These are phyloP conservation scores for Phoebastria nigripes DNA, from an alignment of 2,797 vertebrate species.

Conservation along the genomic window DNA sequence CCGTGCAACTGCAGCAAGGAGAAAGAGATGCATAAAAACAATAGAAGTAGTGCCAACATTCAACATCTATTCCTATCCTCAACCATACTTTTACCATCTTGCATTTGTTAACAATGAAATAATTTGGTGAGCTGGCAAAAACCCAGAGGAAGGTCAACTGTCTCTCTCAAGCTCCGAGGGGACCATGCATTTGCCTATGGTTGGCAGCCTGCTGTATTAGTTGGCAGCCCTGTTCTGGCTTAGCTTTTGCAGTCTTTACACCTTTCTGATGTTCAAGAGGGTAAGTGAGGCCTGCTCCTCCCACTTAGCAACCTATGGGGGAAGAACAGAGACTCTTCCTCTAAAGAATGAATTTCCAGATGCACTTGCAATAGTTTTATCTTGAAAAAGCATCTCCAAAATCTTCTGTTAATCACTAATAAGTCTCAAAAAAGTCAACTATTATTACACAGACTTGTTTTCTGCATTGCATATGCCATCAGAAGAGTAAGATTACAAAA, in stretches of 20 bases:
- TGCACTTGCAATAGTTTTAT: not conserved
- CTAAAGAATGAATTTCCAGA: not conserved
- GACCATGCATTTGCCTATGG: not conserved
- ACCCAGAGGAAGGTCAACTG: not conserved
- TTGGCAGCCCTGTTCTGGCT: not conserved
- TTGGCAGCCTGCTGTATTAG: not conserved
- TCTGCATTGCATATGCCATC: not conserved
- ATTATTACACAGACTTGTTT: not conserved
- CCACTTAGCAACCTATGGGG: not conserved
- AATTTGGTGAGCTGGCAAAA: not conserved
- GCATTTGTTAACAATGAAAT: not conserved
- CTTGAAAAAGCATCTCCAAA: not conserved
- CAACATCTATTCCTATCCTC: not conserved
- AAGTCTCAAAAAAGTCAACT: not conserved
- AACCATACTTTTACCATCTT: not conserved
- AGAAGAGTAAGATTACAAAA: not conserved
- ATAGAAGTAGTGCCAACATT: not conserved
- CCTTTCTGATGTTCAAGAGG: not conserved
- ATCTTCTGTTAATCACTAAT: not conserved
- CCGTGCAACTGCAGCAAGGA: slow-evolving; percentile 81
- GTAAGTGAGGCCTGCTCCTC: not conserved
- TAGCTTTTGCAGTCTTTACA: not conserved
- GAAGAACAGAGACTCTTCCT: not conserved
- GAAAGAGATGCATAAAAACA: not conserved
- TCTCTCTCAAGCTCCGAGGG: not conserved